A percentile compares a stretch with the other conserved stretches of the same genome.
phyloP scores from a whole-genome alignment of 2,113 vertebrate species.

The Romanogobio albipinnatus region DNA sequence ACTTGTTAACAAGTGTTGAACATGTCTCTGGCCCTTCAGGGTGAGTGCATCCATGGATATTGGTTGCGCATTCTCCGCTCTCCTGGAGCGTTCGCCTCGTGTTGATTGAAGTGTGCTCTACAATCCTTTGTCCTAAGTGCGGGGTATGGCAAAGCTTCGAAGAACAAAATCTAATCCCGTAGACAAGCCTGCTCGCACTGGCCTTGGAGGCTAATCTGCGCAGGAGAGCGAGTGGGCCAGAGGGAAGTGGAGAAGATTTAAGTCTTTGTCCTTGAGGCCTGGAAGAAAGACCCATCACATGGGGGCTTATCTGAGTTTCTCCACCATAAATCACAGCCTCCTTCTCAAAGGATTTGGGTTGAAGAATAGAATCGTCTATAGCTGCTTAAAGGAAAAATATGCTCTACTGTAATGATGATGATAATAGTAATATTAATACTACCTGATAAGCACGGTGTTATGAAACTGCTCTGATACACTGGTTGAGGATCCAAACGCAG shows the following conservation, averaged over 20 bases:
- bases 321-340: not conserved
- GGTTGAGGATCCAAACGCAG: too few species aligned
- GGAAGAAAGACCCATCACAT: not conserved
- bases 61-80: not conserved
- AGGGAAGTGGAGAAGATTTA: not conserved
- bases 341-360: not conserved
- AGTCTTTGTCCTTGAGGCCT: constrained; percentile 12
- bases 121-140: not conserved
- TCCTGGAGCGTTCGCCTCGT: not conserved
- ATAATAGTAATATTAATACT: not conserved
- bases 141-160: constrained; percentile 4
- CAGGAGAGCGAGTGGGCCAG: not conserved
- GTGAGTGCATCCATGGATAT: constrained; percentile 11
- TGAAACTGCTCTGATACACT: too few species aligned
- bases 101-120: not conserved
- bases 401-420: not conserved
- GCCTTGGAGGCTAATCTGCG: not conserved
- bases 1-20: constrained; percentile 19
- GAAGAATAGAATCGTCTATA: not conserved
- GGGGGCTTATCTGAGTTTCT: not conserved
- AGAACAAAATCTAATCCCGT: constrained; percentile 26
- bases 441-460: not conserved
- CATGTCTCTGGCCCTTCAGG: constrained; percentile 16
- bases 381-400: not conserved
- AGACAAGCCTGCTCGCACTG: not conserved